Conservation (phyloP, 2,888 invertebrate genomes). For the Andrena flavipes region DNA sequence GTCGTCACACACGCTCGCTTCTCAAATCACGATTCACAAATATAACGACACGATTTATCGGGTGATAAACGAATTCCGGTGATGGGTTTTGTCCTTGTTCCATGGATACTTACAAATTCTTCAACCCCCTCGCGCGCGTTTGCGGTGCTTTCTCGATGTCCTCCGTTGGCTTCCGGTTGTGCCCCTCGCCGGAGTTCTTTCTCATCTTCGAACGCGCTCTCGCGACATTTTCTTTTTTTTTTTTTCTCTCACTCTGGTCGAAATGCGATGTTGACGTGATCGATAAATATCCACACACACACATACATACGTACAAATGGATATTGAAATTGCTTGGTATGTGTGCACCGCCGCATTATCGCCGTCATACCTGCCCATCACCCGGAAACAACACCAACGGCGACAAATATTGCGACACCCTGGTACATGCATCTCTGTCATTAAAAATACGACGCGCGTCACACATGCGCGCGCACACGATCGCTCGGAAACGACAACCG, state of each 20-base stretch:
- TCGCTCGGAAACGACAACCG: not conserved
- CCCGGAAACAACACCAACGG: constrained; percentile 62
- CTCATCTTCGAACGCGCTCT: not conserved
- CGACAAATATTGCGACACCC: constrained; percentile 71
- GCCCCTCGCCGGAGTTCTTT: not conserved
- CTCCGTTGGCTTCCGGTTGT: constrained; percentile 1
- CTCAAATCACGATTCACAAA: constrained; percentile 1
- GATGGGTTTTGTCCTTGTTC: constrained; percentile 42
- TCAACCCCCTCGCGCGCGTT: not conserved
- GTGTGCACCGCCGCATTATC: constrained; percentile 81
- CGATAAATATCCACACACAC: constrained; percentile 43
- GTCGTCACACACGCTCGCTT: not conserved
- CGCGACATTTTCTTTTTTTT: constrained; percentile 7
- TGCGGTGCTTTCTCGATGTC: not conserved
- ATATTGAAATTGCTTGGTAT: constrained; percentile 80
- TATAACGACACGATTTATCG: not conserved
- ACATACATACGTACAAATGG: constrained; percentile 55
- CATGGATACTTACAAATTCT: not conserved
- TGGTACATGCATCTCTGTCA: constrained; percentile 76
- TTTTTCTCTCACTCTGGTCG: not conserved
- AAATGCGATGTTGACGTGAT: constrained; percentile 49
- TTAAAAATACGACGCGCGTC: constrained; percentile 4
- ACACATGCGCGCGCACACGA: not conserved
- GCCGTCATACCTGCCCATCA: constrained; percentile 77
- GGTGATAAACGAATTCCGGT: constrained; percentile 49